Evolutionary conservation across 1,140 invertebrate species (phyloP), one percentile per base, ranked within the genome.

Genomic region (Nomia melanderi): DNA sequence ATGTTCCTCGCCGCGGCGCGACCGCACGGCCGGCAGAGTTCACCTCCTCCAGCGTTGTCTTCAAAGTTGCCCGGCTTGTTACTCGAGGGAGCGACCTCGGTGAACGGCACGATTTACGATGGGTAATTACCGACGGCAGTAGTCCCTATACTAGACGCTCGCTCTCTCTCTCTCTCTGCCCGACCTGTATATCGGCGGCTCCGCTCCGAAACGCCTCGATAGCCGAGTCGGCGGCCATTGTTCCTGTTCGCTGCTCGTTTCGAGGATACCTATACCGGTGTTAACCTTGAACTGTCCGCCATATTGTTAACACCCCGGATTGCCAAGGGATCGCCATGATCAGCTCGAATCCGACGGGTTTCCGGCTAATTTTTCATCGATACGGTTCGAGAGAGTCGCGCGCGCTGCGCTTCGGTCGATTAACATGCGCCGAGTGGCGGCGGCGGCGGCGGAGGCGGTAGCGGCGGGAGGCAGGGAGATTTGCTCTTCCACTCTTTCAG

Each of bases 61-160:
- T 83, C 75, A 77, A 83, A 86, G 81, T 81, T 80, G 72, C n/a
- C 76, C 74, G 71, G 39, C 76, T 85, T 77, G 83, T 85, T 85
- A 81, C 80, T 74, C 65, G 50, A 76, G 63, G 71, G 71, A 82
- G 82, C 81, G 79, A 84, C 73, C 79, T 84, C 84, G 74, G 60
- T 72, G 79, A 85, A 81, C 75, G 83, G 54, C 78, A 80, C 73
- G 81, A 86, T 86, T 86, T 86, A 86, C 81, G 85, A 84, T 62
- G 72, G 67, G 84, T 86, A 86, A 86, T 86, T 86, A 86, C 84
- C 81, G 63, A 70, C 71, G 44, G 63, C 73, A 75, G 81, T 72
- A 77, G 72, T 84, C 53, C 50, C 66, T 73, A 25, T 36, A 47
- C 54, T 44, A 39, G 53, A 74, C 53, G 63, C 25, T n/a, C n/a